A percentile compares a stretch with the other conserved stretches of the same genome.
phyloP scores from a whole-genome alignment of 2,797 vertebrate genomes.

The Betta splendens region DNA sequence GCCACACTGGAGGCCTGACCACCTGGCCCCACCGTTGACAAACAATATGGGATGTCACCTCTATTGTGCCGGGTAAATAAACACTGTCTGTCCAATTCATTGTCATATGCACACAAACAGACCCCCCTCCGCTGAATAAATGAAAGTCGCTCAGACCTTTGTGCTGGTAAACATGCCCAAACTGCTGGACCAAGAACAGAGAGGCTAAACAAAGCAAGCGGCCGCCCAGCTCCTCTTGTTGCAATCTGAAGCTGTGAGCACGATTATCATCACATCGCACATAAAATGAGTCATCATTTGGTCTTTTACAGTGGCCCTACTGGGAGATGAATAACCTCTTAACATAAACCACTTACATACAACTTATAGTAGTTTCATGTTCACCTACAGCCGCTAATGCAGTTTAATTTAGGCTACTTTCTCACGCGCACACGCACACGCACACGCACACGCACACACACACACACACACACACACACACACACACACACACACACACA shows the following conservation, averaged over 20 bases:
- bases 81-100: conserved; percentile 53
- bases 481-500: conserved; percentile 7
- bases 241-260: conserved; percentile 41
- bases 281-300: conserved; percentile 68
- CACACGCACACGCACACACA: no score
- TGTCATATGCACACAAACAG: conserved; percentile 23
- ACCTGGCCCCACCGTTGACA: conserved; percentile 70
- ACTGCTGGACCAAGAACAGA: conserved; percentile 54
- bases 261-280: conserved; percentile 62
- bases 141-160: conserved; percentile 65
- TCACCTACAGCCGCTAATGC: conserved; percentile 63
- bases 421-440: conserved; percentile 8
- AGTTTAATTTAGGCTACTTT: conserved; percentile 64
- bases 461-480: conserved; percentile 7
- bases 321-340: conserved; percentile 65
- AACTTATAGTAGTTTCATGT: conserved; percentile 49
- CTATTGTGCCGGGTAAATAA: conserved; percentile 63
- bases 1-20: conserved; percentile 28
- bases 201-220: conserved; percentile 48
- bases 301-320: conserved; percentile 66
- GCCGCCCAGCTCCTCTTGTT: conserved; percentile 25
- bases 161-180: conserved; percentile 63
- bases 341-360: conserved; percentile 64
- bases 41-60: conserved; percentile 52
- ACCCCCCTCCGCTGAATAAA: conserved; percentile 57